Base-by-base conservation (phyloP, 2,888 invertebrate genomes). In the Torymus auratus region DNA sequence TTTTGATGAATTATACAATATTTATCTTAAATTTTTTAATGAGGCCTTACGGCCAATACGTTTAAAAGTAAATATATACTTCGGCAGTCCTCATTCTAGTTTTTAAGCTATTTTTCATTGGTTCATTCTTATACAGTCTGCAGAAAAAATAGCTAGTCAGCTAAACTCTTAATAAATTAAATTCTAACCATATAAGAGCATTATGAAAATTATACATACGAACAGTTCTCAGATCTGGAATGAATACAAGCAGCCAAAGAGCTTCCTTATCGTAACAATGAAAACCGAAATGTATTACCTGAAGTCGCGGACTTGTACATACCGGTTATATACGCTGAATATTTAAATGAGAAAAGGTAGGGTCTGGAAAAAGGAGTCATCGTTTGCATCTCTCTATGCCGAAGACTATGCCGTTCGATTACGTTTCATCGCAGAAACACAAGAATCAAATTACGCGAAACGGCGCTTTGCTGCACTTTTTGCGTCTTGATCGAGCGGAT, bases 251-350 rank as follows among this genome's bases (percentile, higher is more conserved):
- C 61, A 56, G 56, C 58, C 58, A 12, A n/a, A 56, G 41, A 23
- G 69, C 41, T 56, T 56, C 28, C 69, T 69, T 69, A 69, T 69
- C 69, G 69, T 28, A 69, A 69, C 69, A 56, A 69, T 69, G 56
- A 69, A 69, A 69, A 69, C n/a, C 12, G 28, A 15, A 69, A 69
- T 41, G n/a, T 69, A 69, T 69, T 41, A 23, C 56, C 28, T 41
- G 14, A n/a, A 11, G 28, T n/a, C 41, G 56, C 41, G 55, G 23
- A 23, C 56, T 20, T 15, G 69, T 56, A 28, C 28, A 56, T 53
- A n/a, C 41, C 56, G 56, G 69, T 69, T 41, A 12, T 41, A 12
- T 13, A 68, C 14, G 13, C 28, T 12, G 56, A 28, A 69, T 58
- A 56, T 56, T 28, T 15, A 56, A 28, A 69, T 58, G 23, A 58